Evolutionary conservation across 1,140 invertebrate species (phyloP).

Genomic region (Galleria mellonella): DNA sequence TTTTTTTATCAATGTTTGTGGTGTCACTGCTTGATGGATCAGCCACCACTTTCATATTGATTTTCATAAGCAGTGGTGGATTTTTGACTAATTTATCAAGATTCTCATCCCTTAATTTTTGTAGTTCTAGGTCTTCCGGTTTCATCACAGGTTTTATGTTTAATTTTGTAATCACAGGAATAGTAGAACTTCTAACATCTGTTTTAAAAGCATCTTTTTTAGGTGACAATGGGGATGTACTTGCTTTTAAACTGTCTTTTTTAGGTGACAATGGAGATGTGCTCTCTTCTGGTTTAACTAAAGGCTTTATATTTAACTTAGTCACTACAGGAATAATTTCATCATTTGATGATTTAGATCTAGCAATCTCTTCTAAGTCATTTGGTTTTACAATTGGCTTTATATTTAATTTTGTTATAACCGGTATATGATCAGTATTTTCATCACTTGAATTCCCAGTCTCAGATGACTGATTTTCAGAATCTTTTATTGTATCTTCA

Average conservation of each 20-base stretch:
- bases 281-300: slow-evolving; percentile 44
- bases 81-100: slow-evolving; percentile 42
- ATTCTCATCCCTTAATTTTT: slow-evolving; percentile 27
- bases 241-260: slow-evolving; percentile 29
- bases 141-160: slow-evolving; percentile 64
- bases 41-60: slow-evolving; percentile 50
- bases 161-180: slow-evolving; percentile 50
- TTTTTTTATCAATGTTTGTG: slow-evolving; percentile 4
- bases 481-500: slow-evolving; percentile 49
- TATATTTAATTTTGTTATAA: slow-evolving; percentile 54
- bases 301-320: slow-evolving; percentile 57
- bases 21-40: slow-evolving; percentile 38
- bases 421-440: slow-evolving; percentile 54
- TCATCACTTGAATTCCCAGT: slow-evolving; percentile 64
- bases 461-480: slow-evolving; percentile 59
- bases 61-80: slow-evolving; percentile 65
- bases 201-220: slow-evolving; percentile 33
- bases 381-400: slow-evolving; percentile 50
- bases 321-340: slow-evolving; percentile 47
- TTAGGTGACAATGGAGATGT: slow-evolving; percentile 39
- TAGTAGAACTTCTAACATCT: slow-evolving; percentile 23
- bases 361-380: slow-evolving; percentile 29
- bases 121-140: slow-evolving; percentile 21
- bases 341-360: slow-evolving; percentile 33
- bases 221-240: slow-evolving; percentile 34